Evolutionary conservation across 2,113 vertebrate genomes (phyloP).

Genomic region (Amphilophus citrinellus): DNA sequence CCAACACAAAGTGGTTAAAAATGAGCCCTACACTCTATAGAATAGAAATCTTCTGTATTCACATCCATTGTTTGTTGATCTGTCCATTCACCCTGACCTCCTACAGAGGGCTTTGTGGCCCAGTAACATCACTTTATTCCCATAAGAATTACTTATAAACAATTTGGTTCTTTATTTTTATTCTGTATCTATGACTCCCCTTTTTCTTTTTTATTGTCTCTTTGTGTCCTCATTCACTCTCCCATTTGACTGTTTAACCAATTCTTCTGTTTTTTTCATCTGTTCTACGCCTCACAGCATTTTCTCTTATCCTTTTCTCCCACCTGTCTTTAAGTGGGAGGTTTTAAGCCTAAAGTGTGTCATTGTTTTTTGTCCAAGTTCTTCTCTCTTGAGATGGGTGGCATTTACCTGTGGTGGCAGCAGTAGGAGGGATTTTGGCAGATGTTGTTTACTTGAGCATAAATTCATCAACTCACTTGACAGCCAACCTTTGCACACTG

Average conservation of each 20-base stretch:
- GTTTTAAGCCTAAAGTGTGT: conserved; percentile 28
- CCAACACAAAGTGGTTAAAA: no score
- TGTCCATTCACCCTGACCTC: not conserved
- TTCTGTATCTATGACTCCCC: not conserved
- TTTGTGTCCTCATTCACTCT: not conserved
- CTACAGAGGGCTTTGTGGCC: not conserved
- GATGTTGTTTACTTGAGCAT: conserved; percentile 46
- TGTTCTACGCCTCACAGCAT: not conserved
- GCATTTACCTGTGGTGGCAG: conserved; percentile 21
- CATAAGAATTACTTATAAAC: not conserved
- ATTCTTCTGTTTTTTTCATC: not conserved
- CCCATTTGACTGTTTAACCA: not conserved
- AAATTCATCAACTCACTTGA: conserved; percentile 33
- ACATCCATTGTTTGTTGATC: rapidly evolving
- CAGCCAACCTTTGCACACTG: conserved; percentile 19
- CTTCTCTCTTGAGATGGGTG: not conserved
- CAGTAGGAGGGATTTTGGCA: conserved; percentile 33
- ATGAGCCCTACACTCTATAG: no score
- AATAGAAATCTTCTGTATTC: not conserved
- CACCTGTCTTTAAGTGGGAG: conserved; percentile 46
- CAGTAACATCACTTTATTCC: not conserved
- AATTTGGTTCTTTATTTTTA: not conserved
- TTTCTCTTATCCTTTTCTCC: conserved; percentile 1
- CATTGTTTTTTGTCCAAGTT: conserved; percentile 22
- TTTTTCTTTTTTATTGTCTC: not conserved